phyloP scores from a whole-genome alignment of 2,888 invertebrate species.

The Drosophila algonquin region DNA sequence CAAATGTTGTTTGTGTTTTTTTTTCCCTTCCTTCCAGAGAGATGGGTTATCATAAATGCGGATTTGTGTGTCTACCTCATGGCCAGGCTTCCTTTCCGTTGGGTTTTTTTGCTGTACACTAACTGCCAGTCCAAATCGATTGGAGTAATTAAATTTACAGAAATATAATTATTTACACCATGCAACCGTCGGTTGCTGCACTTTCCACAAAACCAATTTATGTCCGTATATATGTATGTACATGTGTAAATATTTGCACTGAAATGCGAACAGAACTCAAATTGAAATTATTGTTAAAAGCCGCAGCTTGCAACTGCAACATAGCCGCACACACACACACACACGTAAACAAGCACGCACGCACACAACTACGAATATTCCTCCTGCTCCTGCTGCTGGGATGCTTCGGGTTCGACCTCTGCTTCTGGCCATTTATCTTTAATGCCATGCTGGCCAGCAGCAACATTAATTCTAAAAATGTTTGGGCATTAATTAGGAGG shows the following conservation, averaged over 20 bases:
- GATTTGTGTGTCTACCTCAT: slow-evolving; percentile 3
- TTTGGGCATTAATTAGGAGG: slow-evolving; percentile 49
- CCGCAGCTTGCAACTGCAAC: slow-evolving; percentile 4
- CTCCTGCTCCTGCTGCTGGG: not conserved
- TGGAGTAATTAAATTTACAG: slow-evolving; percentile 67
- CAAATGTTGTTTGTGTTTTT: slow-evolving; percentile 25
- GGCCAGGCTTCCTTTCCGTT: not conserved
- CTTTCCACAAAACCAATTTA: slow-evolving; percentile 67
- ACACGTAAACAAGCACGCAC: not conserved
- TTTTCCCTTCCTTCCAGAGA: slow-evolving; percentile 5
- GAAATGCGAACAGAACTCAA: slow-evolving; percentile 61
- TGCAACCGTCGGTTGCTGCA: slow-evolving; percentile 37
- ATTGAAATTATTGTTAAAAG: slow-evolving; percentile 61
- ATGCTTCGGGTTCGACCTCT: slow-evolving; percentile 17
- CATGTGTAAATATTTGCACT: slow-evolving; percentile 60
- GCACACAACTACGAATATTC: not conserved
- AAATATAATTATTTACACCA: slow-evolving; percentile 69
- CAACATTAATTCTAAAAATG: slow-evolving; percentile 53
- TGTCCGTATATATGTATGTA: slow-evolving; percentile 44
- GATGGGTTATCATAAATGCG: slow-evolving; percentile 19
- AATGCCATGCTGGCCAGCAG: slow-evolving; percentile 38
- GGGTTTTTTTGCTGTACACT: not conserved
- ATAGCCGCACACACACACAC: not conserved
- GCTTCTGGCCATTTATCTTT: slow-evolving; percentile 36
- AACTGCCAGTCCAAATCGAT: slow-evolving; percentile 11